These are phyloP conservation scores for Tachuris rubrigastra DNA, from an alignment of 2,113 vertebrate genomes.

Conservation along the genomic window DNA sequence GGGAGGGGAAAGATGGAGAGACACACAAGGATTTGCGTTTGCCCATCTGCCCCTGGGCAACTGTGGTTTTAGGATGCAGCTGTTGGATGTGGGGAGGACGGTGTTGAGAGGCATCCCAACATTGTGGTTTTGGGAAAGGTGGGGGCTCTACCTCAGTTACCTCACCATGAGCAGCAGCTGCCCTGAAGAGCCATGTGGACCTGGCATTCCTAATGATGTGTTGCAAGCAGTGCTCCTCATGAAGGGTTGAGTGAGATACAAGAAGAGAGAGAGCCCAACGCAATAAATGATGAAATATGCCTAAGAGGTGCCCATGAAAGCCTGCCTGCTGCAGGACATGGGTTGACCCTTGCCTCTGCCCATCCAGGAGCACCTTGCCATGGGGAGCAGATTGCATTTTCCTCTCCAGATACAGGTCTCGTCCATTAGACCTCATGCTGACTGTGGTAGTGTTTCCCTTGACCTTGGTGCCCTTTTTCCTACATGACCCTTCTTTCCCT, in stretches of 20 bases:
- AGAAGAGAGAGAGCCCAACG: neutral
- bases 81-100: accelerated
- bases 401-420: neutral
- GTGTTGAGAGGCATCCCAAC: neutral
- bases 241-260: neutral
- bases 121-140: neutral
- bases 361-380: neutral
- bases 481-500: neutral
- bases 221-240: neutral
- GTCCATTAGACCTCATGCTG: accelerated
- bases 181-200: neutral
- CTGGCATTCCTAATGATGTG: accelerated
- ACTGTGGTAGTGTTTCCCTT: neutral
- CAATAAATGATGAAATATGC: neutral
- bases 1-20: neutral
- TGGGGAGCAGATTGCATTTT: accelerated
- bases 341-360: neutral
- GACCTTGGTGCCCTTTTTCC: neutral
- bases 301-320: neutral
- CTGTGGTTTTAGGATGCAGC: neutral
- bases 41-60: neutral
- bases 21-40: neutral
- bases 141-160: neutral
- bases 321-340: neutral
- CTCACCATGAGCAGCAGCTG: neutral